Evolutionary conservation across 2,797 vertebrate species (phyloP).

Genomic region (Notamacropus eugenii): DNA sequence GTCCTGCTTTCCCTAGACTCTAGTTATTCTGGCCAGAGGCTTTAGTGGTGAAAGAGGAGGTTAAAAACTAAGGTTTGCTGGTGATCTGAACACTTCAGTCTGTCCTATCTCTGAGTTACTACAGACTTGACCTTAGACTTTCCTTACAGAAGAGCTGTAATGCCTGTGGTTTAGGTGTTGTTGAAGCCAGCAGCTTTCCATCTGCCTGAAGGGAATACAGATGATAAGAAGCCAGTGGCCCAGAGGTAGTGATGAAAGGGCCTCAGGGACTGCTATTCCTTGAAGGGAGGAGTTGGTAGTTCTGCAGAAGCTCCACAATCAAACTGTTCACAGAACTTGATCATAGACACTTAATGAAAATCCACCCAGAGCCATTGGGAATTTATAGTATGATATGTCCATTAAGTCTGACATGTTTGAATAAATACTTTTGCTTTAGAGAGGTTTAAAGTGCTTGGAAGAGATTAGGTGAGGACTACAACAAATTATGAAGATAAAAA

Average conservation of each 20-base stretch:
- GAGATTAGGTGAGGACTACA: conserved; percentile 65
- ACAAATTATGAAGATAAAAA: conserved; percentile 70
- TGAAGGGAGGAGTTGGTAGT: neutral
- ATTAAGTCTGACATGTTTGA: conserved; percentile 75
- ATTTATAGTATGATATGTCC: conserved; percentile 69
- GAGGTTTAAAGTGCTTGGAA: conserved; percentile 61
- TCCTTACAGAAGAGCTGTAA: neutral
- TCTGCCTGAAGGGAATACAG: neutral
- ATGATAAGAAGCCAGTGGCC: conserved; percentile 10
- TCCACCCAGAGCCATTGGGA: conserved; percentile 51
- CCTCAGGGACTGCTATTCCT: neutral
- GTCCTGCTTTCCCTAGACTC: too few species aligned
- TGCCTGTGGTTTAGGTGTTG: neutral
- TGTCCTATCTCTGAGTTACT: neutral
- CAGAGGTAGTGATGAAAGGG: neutral
- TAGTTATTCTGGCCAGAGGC: neutral
- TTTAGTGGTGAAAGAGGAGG: neutral
- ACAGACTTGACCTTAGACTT: neutral
- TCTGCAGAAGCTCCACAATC: neutral
- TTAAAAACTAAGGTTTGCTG: conserved; percentile 2
- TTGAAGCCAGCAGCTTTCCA: conserved; percentile 8
- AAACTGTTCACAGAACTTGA: conserved; percentile 33
- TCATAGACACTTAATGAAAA: conserved; percentile 68
- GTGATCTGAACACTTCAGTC: neutral
- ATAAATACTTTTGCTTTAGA: conserved; percentile 71